A percentile compares a stretch with the other conserved stretches of the same genome.
phyloP scores from a whole-genome alignment of 2,888 invertebrate genomes.

The Pseudococcus viburni region DNA sequence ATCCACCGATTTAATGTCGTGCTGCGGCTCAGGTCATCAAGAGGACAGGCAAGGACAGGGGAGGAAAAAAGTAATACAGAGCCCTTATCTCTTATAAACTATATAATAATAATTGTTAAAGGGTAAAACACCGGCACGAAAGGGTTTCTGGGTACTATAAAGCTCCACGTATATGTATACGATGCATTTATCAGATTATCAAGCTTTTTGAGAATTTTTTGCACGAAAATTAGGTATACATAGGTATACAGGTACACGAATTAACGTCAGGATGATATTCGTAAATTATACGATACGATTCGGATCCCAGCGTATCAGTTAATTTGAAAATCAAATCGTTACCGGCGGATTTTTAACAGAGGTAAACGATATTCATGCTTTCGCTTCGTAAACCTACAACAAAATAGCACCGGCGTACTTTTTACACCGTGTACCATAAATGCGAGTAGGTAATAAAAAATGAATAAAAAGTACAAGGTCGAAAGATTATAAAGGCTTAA shows the following conservation, averaged over 20 bases:
- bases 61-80: background rate
- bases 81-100: constrained; percentile 22
- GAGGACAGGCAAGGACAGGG: background rate
- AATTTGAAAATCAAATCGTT: constrained; percentile 34
- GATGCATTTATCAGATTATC: constrained; percentile 44
- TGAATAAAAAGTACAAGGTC: constrained; percentile 49
- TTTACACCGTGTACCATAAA: background rate
- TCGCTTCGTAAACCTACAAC: background rate
- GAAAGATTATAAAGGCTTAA: constrained; percentile 41
- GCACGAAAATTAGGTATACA: constrained; percentile 18
- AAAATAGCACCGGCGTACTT: background rate
- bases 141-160: background rate
- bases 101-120: constrained; percentile 30
- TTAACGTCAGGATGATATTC: constrained; percentile 25
- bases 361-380: background rate
- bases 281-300: constrained; percentile 25
- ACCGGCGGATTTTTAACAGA: background rate
- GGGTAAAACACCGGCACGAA: constrained; percentile 28
- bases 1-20: constrained; percentile 15
- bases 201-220: background rate
- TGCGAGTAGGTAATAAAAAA: constrained; percentile 27
- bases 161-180: background rate
- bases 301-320: background rate
- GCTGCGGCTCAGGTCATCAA: background rate
- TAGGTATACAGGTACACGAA: background rate